Evolutionary conservation across 2,888 invertebrate species (phyloP).

Genomic region (Drosophila lacicola): DNA sequence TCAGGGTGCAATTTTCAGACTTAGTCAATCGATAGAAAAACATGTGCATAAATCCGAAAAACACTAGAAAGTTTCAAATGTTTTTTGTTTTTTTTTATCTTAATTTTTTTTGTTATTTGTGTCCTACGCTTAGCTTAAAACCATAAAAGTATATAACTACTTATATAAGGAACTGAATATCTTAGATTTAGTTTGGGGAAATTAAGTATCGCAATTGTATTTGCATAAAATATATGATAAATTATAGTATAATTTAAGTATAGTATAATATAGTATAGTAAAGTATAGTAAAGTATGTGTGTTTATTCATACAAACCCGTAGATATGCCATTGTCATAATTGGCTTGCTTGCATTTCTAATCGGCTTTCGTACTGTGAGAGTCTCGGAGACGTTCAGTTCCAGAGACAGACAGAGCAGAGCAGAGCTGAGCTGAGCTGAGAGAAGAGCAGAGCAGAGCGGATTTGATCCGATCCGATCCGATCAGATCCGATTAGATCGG

Average conservation of each 20-base stretch:
- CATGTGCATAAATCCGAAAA: slow-evolving; percentile 39
- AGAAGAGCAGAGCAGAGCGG: slow-evolving; percentile 56
- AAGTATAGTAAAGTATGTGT: slow-evolving; percentile 54
- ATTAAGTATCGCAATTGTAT: slow-evolving; percentile 27
- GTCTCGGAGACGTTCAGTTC: slow-evolving; percentile 68
- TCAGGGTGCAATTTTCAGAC: slow-evolving; percentile 42
- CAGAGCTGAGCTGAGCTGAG: slow-evolving; percentile 56
- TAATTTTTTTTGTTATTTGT: slow-evolving; percentile 2
- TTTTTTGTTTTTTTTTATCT: slow-evolving; percentile 6
- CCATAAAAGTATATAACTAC: slow-evolving; percentile 23
- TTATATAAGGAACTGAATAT: slow-evolving; percentile 40
- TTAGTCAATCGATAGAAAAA: slow-evolving; percentile 30
- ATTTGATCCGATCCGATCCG: slow-evolving; percentile 18
- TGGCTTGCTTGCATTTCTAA: slow-evolving; percentile 76
- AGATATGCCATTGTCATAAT: slow-evolving; percentile 57
- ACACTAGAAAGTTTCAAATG: slow-evolving; percentile 6
- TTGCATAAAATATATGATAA: slow-evolving; percentile 23
- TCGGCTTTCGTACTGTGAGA: slow-evolving; percentile 74
- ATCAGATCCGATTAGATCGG: slow-evolving; percentile 56
- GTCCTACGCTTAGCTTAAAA: slow-evolving; percentile 39
- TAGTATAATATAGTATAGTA: slow-evolving; percentile 32
- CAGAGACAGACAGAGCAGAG: slow-evolving; percentile 69
- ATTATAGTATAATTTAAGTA: slow-evolving; percentile 24
- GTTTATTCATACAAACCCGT: slow-evolving; percentile 78
- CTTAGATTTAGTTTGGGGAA: slow-evolving; percentile 37